Evolutionary conservation across 2,797 vertebrate genomes (phyloP), one percentile per base, ranked within the genome.

Genomic region (Artibeus lituratus): DNA sequence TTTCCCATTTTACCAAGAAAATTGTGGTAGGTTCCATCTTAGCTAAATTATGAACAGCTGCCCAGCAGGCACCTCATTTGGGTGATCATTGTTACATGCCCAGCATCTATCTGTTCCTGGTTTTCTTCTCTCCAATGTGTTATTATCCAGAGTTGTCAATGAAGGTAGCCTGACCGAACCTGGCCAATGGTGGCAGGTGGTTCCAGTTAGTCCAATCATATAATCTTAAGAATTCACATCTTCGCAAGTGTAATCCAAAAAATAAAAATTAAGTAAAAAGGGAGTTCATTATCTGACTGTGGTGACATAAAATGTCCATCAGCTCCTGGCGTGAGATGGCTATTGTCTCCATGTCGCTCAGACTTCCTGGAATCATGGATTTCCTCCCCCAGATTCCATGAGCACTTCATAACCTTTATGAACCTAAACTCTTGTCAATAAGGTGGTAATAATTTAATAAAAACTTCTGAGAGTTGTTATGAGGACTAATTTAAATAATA

Each of bases 401-500:
- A 73, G 7, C 21, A 29, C 1, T 73, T 92, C 9, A 22, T 73
- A 16, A 3, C 7, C 32, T 69, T 88, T 70, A 42, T 14, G 18
- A 80, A 70, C 3, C 8, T 72, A 53, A 87, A 10, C 7, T 62
- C 8, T 92, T 15, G 10, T 59, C 49, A 78, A 26, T n/a, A 42
- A 78, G 24, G 39, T 44, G 21, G 4, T 14, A 32, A 69, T 42
- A 9, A 49, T 49, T 78, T 84, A 65, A 51, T 57, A 42, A 82
- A 76, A 85, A 35, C 4, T 19, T 53, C 47, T 7, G 22, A 18
- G 35, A 53, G 2, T 53, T 35, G n/a, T 62, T 80, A 70, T 94
- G 1, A 47, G n/a, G 19, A 73, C 72, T 49, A 19, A 44, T 92
- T 96, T 82, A 47, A 74, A 32, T 67, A 69, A 82, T 57, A 77